A percentile compares a stretch with the other conserved stretches of the same genome.
phyloP scores from a whole-genome alignment of 2,113 vertebrate species.

The Catagonus wagneri region DNA sequence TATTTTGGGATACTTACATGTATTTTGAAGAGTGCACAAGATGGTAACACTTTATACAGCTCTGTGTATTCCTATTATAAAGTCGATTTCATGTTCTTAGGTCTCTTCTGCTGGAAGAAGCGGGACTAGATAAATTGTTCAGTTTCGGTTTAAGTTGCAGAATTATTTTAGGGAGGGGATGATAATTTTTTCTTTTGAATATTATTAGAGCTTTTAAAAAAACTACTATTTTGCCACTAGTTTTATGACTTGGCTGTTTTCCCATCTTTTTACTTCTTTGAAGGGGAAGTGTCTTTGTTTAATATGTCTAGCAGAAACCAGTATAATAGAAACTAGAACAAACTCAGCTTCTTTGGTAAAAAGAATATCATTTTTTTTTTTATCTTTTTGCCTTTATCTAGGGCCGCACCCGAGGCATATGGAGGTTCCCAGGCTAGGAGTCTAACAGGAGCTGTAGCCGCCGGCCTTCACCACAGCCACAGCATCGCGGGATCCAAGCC shows the following conservation, averaged over 20 bases:
- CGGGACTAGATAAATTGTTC: neutral
- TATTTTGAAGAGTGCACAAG: neutral
- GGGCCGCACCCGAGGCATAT: too few species aligned
- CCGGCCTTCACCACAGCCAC: too few species aligned
- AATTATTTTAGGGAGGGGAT: neutral
- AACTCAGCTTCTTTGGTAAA: neutral
- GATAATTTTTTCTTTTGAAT: slow-evolving; percentile 4
- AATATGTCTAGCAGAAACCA: slow-evolving; percentile 1
- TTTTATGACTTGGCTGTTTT: slow-evolving; percentile 12
- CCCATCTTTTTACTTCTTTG: slow-evolving; percentile 4
- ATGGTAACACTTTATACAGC: neutral
- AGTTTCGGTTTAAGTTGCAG: neutral
- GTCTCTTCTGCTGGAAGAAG: neutral
- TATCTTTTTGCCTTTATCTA: too few species aligned
- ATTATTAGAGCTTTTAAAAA: neutral
- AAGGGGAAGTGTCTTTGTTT: neutral
- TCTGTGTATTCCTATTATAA: neutral
- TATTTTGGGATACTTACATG: neutral
- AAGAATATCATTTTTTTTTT: too few species aligned
- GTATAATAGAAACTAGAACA: neutral
- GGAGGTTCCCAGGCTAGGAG: too few species aligned
- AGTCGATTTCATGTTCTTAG: neutral
- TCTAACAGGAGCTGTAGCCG: too few species aligned
- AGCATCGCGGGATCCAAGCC: too few species aligned
- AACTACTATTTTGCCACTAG: neutral